These are phyloP conservation scores for Aurelia sp. DNA, from an alignment of 30 jellyfish, hydroid and myxozoan genomes.

Conservation along the genomic window DNA sequence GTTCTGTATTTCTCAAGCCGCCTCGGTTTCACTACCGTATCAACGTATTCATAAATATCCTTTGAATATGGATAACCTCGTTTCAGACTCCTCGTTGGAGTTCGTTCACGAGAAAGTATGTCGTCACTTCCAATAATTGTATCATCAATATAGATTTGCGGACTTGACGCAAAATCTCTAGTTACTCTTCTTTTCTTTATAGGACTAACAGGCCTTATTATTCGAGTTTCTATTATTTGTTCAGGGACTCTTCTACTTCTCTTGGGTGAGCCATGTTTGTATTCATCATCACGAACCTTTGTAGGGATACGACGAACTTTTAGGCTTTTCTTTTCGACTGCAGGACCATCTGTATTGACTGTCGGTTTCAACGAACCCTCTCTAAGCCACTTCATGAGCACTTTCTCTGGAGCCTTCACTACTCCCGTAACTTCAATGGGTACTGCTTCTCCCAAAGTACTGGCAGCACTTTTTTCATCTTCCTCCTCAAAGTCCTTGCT, in stretches of 20 bases:
- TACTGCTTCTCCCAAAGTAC: conserved; percentile 10
- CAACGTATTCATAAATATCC: conserved; percentile 58
- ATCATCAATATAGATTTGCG: background rate
- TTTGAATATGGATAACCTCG: conserved; percentile 68
- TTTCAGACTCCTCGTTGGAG: conserved; percentile 4
- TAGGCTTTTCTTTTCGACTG: background rate
- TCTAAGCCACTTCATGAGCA: conserved; percentile 54
- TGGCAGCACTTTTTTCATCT: background rate
- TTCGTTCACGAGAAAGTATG: background rate
- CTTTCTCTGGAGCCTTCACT: conserved; percentile 68
- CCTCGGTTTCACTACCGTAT: conserved; percentile 47
- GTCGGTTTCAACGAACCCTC: conserved; percentile 37
- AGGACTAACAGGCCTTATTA: background rate
- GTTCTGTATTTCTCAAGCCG: background rate
- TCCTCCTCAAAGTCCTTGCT: conserved; percentile 10
- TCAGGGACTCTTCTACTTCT: background rate
- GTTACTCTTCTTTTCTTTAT: background rate
- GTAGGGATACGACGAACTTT: background rate
- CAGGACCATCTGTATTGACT: background rate
- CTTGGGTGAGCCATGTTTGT: background rate
- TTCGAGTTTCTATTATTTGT: background rate
- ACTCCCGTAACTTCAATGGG: conserved; percentile 63
- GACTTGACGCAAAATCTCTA: background rate
- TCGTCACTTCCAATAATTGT: conserved; percentile 7
- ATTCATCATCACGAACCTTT: background rate